Percentiles rank a stretch among this genome's conserved stretches.
These are phyloP conservation scores for Strigamia crassipes DNA, from an alignment of 2,888 invertebrate genomes.

Conservation along the genomic window DNA sequence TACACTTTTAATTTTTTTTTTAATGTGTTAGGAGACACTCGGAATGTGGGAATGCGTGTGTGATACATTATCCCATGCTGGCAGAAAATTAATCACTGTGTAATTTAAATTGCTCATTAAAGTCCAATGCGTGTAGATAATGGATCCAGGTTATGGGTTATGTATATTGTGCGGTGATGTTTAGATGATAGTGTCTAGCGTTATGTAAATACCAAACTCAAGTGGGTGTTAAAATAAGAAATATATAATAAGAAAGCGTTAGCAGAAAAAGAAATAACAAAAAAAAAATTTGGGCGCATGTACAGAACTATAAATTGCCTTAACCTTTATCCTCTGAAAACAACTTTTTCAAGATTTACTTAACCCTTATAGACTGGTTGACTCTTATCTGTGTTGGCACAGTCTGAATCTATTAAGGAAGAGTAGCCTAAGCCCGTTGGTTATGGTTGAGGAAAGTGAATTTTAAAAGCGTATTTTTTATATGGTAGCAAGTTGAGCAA, in stretches of 20 bases:
- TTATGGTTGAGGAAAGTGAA: slow-evolving; percentile 26
- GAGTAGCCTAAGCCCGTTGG: slow-evolving; percentile 35
- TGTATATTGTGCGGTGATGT: slow-evolving; percentile 38
- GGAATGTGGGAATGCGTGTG: not conserved
- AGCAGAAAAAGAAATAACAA: not conserved
- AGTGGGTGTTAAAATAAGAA: slow-evolving; percentile 42
- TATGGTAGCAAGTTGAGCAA: not conserved
- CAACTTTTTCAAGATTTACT: slow-evolving; percentile 21
- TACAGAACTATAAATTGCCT: not conserved
- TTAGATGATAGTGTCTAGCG: slow-evolving; percentile 27
- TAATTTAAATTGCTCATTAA: slow-evolving; percentile 42
- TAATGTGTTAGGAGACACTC: not conserved
- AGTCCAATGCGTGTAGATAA: slow-evolving; percentile 29
- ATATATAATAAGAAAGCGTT: not conserved
- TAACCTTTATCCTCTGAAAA: slow-evolving; percentile 8
- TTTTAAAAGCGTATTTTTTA: slow-evolving; percentile 14
- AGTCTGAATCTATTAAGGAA: slow-evolving; percentile 32
- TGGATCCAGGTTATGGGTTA: slow-evolving; percentile 36
- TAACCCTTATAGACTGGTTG: slow-evolving; percentile 33
- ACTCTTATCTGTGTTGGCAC: slow-evolving; percentile 39
- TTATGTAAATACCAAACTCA: slow-evolving; percentile 40
- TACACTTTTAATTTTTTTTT: not conserved
- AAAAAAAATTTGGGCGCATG: slow-evolving; percentile 4
- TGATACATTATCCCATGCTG: not conserved
- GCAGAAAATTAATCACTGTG: slow-evolving; percentile 38